Evolutionary conservation across 2,888 invertebrate genomes (phyloP), one percentile per base, ranked within the genome.

Genomic region (Dendrolimus pini): DNA sequence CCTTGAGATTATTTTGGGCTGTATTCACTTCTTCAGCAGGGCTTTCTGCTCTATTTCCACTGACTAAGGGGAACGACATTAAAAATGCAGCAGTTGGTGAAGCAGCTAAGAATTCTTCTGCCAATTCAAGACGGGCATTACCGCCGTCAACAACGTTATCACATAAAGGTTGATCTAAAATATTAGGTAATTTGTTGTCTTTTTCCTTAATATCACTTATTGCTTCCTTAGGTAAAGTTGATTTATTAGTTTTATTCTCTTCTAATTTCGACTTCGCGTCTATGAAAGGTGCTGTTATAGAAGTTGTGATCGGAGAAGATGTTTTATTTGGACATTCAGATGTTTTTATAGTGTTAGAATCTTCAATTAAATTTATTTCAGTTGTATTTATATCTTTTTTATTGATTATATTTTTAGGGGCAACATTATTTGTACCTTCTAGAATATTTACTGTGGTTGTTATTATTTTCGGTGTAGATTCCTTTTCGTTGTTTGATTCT

Each of bases 61-160:
- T 94, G 0, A 95, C 95, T 55, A 95, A 79, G 0, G 95, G 95
- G 71, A 95, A 95, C 1, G 95, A 94, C 85, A 94, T 92, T 10
- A 95, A 83, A 74, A 95, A 95, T 1, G 95, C 95, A 12, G 95
- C 95, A 2, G 95, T 95, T 7, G 95, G 95, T 1, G 95, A 95
- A 56, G 91, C 89, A 58, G 91, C 91, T 64, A 90, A 68, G 69
- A 90, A 86, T 61, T 90, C 90, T 73, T 90, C 90, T 2, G 90
- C 93, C 65, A 93, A 80, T 73, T 93, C 93, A 65, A 93, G 85
- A 41, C 92, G 85, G 55, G 92, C 92, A 66, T 93, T 91, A 14
- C 93, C 93, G 54, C 89, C 91, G 64, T 90, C 89, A 1, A 85
- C 87, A 56, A 77, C 78, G 66, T 78, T 81, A 62, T 89, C 90